phyloP scores from a whole-genome alignment of 2,888 invertebrate species.

The Acanthoscelides obtectus region DNA sequence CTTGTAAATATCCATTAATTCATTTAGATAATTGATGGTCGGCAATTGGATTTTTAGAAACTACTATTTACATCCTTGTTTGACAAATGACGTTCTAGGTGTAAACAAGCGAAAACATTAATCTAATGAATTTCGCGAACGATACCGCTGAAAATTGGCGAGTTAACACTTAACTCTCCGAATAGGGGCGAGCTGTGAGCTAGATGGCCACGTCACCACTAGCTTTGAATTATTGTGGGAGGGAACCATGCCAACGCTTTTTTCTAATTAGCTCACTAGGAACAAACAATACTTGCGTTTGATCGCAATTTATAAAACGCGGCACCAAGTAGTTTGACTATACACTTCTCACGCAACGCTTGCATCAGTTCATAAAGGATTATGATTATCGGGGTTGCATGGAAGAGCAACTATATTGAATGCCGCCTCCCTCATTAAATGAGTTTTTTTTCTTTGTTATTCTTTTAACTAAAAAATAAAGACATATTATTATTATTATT shows the following conservation, averaged over 20 bases:
- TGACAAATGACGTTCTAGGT: conserved; percentile 24
- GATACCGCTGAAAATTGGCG: conserved; percentile 15
- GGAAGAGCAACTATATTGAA: too few species aligned
- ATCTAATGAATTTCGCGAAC: conserved; percentile 27
- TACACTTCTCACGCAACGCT: too few species aligned
- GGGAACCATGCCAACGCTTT: not conserved
- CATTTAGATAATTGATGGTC: conserved; percentile 29
- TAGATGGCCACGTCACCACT: not conserved
- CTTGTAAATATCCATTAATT: conserved; percentile 18
- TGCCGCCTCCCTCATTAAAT: too few species aligned
- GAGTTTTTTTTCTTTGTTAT: too few species aligned
- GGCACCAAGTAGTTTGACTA: too few species aligned
- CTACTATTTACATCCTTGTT: conserved; percentile 19
- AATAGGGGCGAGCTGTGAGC: conserved; percentile 6
- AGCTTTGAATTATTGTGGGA: not conserved
- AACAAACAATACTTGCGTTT: too few species aligned
- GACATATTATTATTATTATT: too few species aligned
- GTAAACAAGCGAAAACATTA: conserved; percentile 25
- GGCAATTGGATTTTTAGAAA: conserved; percentile 25
- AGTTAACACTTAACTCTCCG: conserved; percentile 16
- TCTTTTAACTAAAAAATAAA: too few species aligned
- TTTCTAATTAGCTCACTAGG: too few species aligned
- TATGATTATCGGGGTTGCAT: too few species aligned
- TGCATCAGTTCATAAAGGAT: too few species aligned
- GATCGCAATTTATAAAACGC: too few species aligned